Conservation (phyloP, 2,888 invertebrate genomes). For the Portevinia maculata region DNA sequence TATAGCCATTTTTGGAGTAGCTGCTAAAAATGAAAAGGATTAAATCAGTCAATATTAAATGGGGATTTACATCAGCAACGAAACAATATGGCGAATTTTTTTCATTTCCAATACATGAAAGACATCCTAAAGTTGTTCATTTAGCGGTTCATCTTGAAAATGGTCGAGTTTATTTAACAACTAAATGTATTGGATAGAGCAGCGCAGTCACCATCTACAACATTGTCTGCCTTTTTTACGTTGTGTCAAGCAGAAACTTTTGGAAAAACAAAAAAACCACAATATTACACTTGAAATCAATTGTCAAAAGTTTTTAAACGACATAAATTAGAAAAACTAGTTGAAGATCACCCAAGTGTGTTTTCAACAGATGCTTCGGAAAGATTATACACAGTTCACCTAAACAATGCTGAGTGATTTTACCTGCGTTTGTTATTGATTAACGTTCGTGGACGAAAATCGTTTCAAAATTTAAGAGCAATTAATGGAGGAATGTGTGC, state of each 20-base stretch:
- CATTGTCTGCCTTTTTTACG: conserved; percentile 7
- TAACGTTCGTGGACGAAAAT: too few relatives aligned
- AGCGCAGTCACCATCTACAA: too few relatives aligned
- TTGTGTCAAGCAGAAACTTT: background rate
- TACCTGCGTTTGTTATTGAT: background rate
- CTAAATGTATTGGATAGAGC: background rate
- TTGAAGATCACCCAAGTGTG: background rate
- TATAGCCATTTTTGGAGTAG: too few relatives aligned
- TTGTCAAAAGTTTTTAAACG: background rate
- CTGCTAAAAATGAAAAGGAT: too few relatives aligned
- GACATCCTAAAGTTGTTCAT: too few relatives aligned
- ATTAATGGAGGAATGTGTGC: conserved; percentile 78
- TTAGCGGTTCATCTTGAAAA: background rate
- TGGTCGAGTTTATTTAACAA: background rate
- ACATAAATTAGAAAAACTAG: conserved; percentile 4
- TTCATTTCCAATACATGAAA: too few relatives aligned
- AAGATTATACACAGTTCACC: conserved; percentile 29
- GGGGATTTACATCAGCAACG: too few relatives aligned
- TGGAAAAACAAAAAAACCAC: too few relatives aligned
- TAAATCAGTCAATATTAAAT: too few relatives aligned
- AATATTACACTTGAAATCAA: background rate
- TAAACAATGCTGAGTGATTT: too few relatives aligned
- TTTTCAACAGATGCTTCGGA: conserved; percentile 67
- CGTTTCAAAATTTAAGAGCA: conserved; percentile 77
- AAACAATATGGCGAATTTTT: too few relatives aligned